Percentiles rank a stretch among this genome's conserved stretches.
Evolutionary conservation across 2,888 invertebrate species (phyloP).

Genomic region (Pristionchus maxplancki): DNA sequence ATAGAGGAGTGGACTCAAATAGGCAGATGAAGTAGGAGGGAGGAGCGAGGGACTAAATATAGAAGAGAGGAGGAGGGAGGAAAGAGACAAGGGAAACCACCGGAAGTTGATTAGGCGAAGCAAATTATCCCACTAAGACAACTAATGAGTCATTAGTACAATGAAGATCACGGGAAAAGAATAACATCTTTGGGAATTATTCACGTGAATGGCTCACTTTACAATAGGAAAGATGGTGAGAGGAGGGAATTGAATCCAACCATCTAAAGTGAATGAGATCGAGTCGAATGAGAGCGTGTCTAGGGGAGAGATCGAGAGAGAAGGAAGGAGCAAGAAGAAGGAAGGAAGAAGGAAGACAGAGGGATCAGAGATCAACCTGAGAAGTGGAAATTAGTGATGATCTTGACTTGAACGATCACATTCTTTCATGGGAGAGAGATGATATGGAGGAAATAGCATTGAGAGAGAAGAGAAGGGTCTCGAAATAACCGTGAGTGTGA

Average conservation of each 20-base stretch:
- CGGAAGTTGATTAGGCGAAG: slow-evolving; percentile 1
- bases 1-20: slow-evolving; percentile 30
- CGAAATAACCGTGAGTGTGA: slow-evolving; percentile 7
- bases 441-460: not conserved
- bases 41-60: slow-evolving; percentile 27
- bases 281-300: not conserved
- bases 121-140: not conserved
- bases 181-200: not conserved
- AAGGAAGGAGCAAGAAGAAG: not conserved
- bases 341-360: not conserved
- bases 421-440: not conserved
- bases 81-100: not conserved
- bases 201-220: slow-evolving; percentile 31
- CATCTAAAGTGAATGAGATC: slow-evolving; percentile 21
- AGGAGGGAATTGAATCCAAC: not conserved
- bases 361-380: slow-evolving; percentile 42
- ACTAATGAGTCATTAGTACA: slow-evolving; percentile 25
- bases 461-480: not conserved
- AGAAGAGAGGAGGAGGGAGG: slow-evolving; percentile 3
- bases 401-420: not conserved
- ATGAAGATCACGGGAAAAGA: slow-evolving; percentile 1
- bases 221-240: not conserved
- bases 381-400: not conserved
- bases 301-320: not conserved
- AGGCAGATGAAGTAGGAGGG: not conserved